Evolutionary conservation across 2,888 invertebrate genomes (phyloP), one percentile per base, ranked within the genome.

Genomic region (Aphidoletes aphidimyza): DNA sequence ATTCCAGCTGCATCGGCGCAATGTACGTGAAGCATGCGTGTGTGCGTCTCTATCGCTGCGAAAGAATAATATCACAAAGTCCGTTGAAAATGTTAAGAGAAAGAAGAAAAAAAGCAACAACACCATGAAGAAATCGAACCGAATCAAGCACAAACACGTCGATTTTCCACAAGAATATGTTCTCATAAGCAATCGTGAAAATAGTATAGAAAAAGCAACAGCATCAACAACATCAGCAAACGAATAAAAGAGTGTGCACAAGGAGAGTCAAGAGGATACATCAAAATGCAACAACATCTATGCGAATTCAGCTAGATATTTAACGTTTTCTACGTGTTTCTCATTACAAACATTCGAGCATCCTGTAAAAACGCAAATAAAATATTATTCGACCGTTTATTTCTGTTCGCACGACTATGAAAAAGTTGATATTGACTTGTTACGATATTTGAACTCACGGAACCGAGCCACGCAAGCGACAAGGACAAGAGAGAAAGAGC

Each of bases 91-190:
- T 54, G 54, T 54, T 54, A 14, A 54, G n/a, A 22, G 54, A 54
- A 54, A 54, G 22, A 54, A 22, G 54, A 54, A 54, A 54, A 54
- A 54, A 39, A 39, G 39, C 39, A 39, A 8, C 39, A 39, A 11
- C 39, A 39, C 11, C 39, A 39, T 39, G 6, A 39, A 47, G 17
- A 19, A 54, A 39, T 39, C 39, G 11, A 39, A 11, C 5, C 5
- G 39, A 39, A 39, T n/a, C 22, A n/a, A 54, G 54, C n/a, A 5
- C 22, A 54, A 54, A 54, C 54, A 54, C 9, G 54, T 54, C 54
- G 54, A 54, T 54, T 54, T 54, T 54, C 54, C 54, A 54, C 54
- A 54, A 54, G 54, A 54, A 54, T 54, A 54, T 54, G 54, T 54
- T 54, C 54, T 54, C 54, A 54, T 54, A 54, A 54, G 54, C 54